Base-by-base conservation (phyloP, 2,113 vertebrate species). In the Shinisaurus crocodilurus region DNA sequence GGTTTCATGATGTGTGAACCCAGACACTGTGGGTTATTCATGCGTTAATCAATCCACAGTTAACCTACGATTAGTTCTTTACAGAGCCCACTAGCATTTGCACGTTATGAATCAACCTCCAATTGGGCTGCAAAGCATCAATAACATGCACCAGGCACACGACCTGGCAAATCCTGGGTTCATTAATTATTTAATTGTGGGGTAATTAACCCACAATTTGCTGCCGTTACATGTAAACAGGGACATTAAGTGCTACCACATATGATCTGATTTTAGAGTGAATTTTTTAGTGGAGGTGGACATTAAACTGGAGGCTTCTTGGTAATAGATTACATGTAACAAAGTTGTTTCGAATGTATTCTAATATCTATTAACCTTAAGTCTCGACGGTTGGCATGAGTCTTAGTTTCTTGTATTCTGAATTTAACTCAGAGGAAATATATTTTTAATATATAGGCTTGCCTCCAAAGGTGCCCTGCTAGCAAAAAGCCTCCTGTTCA, bases 371-470 rank as follows among this genome's bases (percentile, higher is more conserved):
- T 83, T 60, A 40, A 83, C 13, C 27, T 40, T 40, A 43, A 27
- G 37, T 83, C 25, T 83, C 12, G 6, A 45, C 7, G 27, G 54
- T 87, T 65, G 89, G 86, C 37, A 69, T n/a, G 74, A 9, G 50
- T 84, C 70, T 85, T 87, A 87, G n/a, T 87, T 63, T 93, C 88
- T 43, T 87, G 74, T 45, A 94, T 32, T 88, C 60, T 45, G 20
- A 65, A 81, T 25, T 2, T 60, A 67, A 45, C 20, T 69, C 34
- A 67, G 63, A 83, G 1, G 25, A 65, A 3, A 43, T 40, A 37
- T 81, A 18, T 50, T 81, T 82, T 82, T 82, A 50, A 27, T 37
- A 43, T 63, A 83, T 45, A 83, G 12, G 6, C 63, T 63, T 83
- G 60, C 29, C 15, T 43, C 32, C 79, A 81, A 34, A n/a, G 48